Base-by-base conservation (phyloP, 2,888 invertebrate species). In the Dione vanillae region DNA sequence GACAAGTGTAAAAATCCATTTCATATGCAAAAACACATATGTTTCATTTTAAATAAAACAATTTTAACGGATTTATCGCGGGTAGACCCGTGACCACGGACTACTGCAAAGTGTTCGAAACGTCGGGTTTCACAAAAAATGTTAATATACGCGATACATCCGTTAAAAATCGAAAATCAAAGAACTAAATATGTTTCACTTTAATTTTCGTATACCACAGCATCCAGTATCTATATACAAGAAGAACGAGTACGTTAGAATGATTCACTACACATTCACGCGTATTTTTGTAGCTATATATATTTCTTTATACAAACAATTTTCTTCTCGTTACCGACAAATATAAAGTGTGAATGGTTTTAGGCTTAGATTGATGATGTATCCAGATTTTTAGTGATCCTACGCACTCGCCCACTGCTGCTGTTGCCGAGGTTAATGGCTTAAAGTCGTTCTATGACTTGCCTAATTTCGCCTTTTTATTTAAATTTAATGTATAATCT, bases 361-460 rank as follows among this genome's bases (percentile, higher is more conserved):
- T 70, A 74, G 69, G 56, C 72, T 74, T 74, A 81, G 84, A 85
- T 83, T 80, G 80, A 85, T 83, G 74, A 75, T 73, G 61, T 76
- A 83, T 80, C 78, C 82, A 84, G 85, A 83, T n/a, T 54, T 72
- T 82, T 79, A 83, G 82, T 75, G 81, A 82, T 82, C 85, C 85
- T 85, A 85, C 86, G 83, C 83, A 67, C 74, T 69, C 85, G 82
- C 86, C 85, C 82, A 86, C 86, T 56, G 41, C 19, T 49, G 43
- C 62, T 27, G 51, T n/a, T 35, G 9, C n/a, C 54, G 78, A 79
- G 86, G 86, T 85, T 77, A 86, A 84, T 69, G 85, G 65, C 81
- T 79, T 59, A 47, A 41, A 59, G 47, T 51, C 43, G 41, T 35
- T 72, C 69, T 66, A 45, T 69, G 62, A 62, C 43, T 62, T 56